These are phyloP conservation scores for Apodemus speciosus DNA, from an alignment of 2,113 vertebrate genomes.

Conservation along the genomic window DNA sequence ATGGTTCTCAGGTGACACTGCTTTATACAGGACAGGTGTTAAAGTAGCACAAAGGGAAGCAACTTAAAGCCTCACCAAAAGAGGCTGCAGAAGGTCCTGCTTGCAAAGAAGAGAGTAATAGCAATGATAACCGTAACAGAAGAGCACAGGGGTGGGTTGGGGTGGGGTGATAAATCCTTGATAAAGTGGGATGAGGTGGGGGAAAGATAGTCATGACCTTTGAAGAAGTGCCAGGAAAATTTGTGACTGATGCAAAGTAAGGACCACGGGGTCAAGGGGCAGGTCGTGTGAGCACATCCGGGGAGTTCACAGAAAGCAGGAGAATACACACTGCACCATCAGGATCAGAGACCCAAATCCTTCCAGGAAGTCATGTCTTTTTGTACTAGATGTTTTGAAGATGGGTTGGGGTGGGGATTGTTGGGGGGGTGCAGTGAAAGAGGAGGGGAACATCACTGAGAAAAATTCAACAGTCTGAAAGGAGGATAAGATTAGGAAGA, in stretches of 20 bases:
- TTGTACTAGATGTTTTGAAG: slow-evolving; percentile 57
- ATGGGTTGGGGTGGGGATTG: slow-evolving; percentile 60
- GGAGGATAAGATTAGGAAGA: slow-evolving; percentile 72
- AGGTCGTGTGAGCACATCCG: not conserved
- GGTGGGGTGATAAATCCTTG: rapidly evolving
- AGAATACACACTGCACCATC: not conserved
- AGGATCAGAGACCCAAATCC: slow-evolving; percentile 5
- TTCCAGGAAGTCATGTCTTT: slow-evolving; percentile 49
- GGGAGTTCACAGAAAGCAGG: slow-evolving; percentile 16
- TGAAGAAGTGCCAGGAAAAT: slow-evolving; percentile 28
- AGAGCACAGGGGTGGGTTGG: not conserved
- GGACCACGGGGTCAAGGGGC: not conserved
- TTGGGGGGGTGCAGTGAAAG: slow-evolving; percentile 61
- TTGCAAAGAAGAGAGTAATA: slow-evolving; percentile 13
- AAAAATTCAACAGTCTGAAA: slow-evolving; percentile 63
- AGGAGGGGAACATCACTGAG: slow-evolving; percentile 71
- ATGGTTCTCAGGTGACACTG: slow-evolving; percentile 63
- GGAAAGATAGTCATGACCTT: slow-evolving; percentile 20
- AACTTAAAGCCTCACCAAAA: slow-evolving; percentile 66
- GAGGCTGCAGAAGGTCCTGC: slow-evolving; percentile 24
- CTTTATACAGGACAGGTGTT: slow-evolving; percentile 46
- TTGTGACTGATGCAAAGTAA: not conserved
- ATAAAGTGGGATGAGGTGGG: not conserved
- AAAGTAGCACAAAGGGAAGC: slow-evolving; percentile 65
- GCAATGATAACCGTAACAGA: slow-evolving; percentile 58